These are phyloP conservation scores for Kryptopterus vitreolus DNA, from an alignment of 2,797 vertebrate genomes.

Conservation along the genomic window DNA sequence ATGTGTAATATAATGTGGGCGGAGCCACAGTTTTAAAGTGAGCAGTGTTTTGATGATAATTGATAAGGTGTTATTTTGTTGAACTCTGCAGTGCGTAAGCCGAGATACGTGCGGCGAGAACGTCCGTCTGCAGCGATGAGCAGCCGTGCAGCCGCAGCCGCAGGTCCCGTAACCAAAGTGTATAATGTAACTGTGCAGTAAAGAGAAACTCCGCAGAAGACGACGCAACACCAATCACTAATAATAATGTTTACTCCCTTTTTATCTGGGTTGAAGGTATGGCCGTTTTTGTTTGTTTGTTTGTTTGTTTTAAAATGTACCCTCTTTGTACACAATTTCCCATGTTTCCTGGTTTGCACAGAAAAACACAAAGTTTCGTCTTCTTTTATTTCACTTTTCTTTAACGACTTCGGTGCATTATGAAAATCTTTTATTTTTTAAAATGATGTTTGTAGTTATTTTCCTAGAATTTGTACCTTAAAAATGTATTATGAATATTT, in stretches of 20 bases:
- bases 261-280: neutral
- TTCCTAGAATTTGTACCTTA: neutral
- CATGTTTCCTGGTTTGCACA: slow-evolving; percentile 56
- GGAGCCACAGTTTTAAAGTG: neutral
- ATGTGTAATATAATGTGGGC: neutral
- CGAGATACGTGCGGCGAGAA: slow-evolving; percentile 87
- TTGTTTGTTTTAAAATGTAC: neutral
- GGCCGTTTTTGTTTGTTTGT: neutral
- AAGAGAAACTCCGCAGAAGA: slow-evolving; percentile 17
- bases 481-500: slow-evolving; percentile 3
- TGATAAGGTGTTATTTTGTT: neutral
- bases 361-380: neutral
- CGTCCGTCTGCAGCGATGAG: slow-evolving; percentile 69
- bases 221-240: slow-evolving; percentile 32
- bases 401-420: neutral
- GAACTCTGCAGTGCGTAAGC: slow-evolving; percentile 82
- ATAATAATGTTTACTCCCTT: slow-evolving; percentile 12
- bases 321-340: slow-evolving; percentile 37
- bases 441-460: neutral
- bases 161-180: slow-evolving; percentile 76
- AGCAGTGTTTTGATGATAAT: neutral
- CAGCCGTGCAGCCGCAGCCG: slow-evolving; percentile 65
- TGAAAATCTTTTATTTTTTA: slow-evolving; percentile 2
- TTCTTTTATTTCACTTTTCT: neutral
- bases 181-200: slow-evolving; percentile 73